phyloP scores from a whole-genome alignment of 2,888 invertebrate species.

The Carterocephalus palaemon region DNA sequence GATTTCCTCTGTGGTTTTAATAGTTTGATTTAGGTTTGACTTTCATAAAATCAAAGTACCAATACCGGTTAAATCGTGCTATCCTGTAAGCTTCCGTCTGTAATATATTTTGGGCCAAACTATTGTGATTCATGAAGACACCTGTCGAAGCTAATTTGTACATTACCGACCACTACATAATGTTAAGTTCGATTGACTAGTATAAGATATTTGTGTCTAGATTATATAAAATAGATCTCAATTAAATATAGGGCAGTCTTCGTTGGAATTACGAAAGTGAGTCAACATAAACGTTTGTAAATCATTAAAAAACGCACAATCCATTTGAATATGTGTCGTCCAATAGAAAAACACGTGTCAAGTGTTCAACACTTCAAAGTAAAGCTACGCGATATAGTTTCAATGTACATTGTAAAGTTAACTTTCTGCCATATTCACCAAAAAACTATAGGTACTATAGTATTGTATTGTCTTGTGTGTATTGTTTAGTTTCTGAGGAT shows the following conservation, averaged over 20 bases:
- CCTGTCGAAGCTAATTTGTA: conserved; percentile 23
- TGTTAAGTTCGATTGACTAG: conserved; percentile 60
- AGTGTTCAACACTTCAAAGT: conserved; percentile 41
- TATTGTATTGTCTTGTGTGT: conserved; percentile 77
- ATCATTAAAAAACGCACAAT: conserved; percentile 62
- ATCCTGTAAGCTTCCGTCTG: too few species aligned
- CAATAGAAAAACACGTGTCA: conserved; percentile 50
- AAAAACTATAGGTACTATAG: conserved; percentile 69
- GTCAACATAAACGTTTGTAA: conserved; percentile 68
- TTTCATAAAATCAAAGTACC: too few species aligned
- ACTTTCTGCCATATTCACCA: conserved; percentile 77
- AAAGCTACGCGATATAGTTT: conserved; percentile 50
- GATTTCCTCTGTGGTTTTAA: too few species aligned
- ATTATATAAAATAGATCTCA: conserved; percentile 77
- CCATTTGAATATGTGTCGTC: conserved; percentile 50
- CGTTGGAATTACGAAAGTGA: conserved; percentile 74
- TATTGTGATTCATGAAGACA: conserved; percentile 24
- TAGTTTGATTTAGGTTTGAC: too few species aligned
- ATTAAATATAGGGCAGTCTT: conserved; percentile 79
- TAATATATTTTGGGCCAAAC: conserved; percentile 12
- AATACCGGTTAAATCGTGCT: too few species aligned
- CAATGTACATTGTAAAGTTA: conserved; percentile 59
- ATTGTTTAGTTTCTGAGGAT: conserved; percentile 69
- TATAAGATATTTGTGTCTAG: conserved; percentile 70
- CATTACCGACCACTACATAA: conserved; percentile 53